Conservation (phyloP, 2,113 vertebrate species). For the Axis porcinus region DNA sequence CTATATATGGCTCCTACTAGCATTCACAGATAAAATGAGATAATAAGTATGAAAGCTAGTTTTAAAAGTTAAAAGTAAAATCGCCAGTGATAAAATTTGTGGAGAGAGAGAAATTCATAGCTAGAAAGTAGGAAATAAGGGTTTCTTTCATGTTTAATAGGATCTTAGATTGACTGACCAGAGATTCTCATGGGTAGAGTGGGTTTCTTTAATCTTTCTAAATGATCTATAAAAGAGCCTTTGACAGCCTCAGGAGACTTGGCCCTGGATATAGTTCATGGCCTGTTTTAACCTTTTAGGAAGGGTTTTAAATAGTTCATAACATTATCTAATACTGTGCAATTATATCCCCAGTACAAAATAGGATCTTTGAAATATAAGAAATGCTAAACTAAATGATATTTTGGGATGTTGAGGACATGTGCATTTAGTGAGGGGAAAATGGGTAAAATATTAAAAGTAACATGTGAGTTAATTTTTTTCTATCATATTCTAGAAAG, state of each 20-base stretch:
- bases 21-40: neutral
- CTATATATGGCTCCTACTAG: neutral
- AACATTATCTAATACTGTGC: neutral
- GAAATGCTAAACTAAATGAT: neutral
- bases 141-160: slow-evolving; percentile 49
- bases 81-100: neutral
- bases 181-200: neutral
- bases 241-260: slow-evolving; percentile 39
- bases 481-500: neutral
- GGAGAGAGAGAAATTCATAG: neutral
- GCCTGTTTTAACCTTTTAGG: slow-evolving; percentile 39
- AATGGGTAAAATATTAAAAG: neutral
- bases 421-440: neutral
- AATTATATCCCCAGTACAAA: neutral
- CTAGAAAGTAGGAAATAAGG: slow-evolving; percentile 10
- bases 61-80: slow-evolving; percentile 30
- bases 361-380: slow-evolving; percentile 19
- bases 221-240: slow-evolving; percentile 53
- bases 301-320: slow-evolving; percentile 45
- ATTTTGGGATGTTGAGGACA: neutral
- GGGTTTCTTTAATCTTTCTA: slow-evolving; percentile 57
- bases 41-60: slow-evolving; percentile 22
- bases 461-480: neutral
- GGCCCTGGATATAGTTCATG: neutral
- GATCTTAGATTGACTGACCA: neutral